Base-by-base conservation (phyloP, 2,888 invertebrate species). In the Sturmia bella region DNA sequence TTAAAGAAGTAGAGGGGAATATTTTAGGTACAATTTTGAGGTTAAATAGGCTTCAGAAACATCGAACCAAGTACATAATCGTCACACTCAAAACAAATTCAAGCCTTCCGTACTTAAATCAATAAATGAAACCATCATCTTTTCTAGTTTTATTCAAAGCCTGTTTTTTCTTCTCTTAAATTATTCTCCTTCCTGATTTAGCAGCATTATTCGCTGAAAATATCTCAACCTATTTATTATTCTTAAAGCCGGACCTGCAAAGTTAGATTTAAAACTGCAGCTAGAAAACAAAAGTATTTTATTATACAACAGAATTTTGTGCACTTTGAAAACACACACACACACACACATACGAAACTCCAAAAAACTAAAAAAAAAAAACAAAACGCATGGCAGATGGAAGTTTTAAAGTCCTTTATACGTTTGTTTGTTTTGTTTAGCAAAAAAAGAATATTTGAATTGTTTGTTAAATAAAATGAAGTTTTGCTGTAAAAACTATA, bases 401-500 rank as follows among this genome's bases (percentile, higher is more conserved):
- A 17, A 43, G 43, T 56, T 56, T 43, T 43, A 3, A 32, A 43
- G n/a, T 56, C 64, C 12, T 45, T 64, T 56, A 41, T n/a, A 24
- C 19, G 17, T 61, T 52, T 12, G 17, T 64, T 56, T 50, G 13
- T 12, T 7, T 32, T 45, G 32, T 32, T 32, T 32, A n/a, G 32
- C 3, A 32, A 32, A 32, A 32, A 32, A 17, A 9, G 37, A 48
- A 64, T 19, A 1, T 59, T 72, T 17, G 3, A 39, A 24, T 57
- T 37, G 17, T 37, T 57, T 37, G 39, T 59, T 24, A 52, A 59
- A 69, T 21, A 45, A 15, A 27, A 59, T 19, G 15, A 15, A 43
- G 12, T 50, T 39, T 43, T 52, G 27, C 37, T 19, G 50, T 24
- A 68, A 76, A 43, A 79, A 81, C 76, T 68, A 41, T 73, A 63